Conservation (phyloP, 2,797 vertebrate genomes). For the Ambastaia sidthimunki region DNA sequence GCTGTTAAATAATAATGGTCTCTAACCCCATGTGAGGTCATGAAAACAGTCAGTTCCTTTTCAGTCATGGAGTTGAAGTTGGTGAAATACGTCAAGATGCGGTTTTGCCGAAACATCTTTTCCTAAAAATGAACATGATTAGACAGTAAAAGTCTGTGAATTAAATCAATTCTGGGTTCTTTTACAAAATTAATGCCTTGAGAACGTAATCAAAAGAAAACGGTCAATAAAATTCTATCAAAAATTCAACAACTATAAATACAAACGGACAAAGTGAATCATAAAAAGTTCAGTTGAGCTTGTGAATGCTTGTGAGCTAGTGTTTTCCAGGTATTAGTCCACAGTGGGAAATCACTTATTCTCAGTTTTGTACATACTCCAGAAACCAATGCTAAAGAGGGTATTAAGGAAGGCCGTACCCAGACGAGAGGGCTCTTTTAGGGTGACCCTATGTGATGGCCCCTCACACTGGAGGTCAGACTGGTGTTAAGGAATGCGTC, state of each 20-base stretch:
- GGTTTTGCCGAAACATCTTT: background rate
- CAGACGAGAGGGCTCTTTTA: background rate
- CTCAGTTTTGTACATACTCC: slow-evolving; percentile 40
- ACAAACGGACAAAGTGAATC: slow-evolving; percentile 25
- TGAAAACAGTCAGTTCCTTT: slow-evolving; percentile 55
- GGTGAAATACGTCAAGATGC: too few relatives aligned
- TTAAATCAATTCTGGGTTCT: slow-evolving; percentile 23
- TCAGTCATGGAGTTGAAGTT: slow-evolving; percentile 57
- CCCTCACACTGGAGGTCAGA: background rate
- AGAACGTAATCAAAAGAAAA: slow-evolving; percentile 15
- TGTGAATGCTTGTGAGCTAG: slow-evolving; percentile 30
- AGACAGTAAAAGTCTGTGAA: slow-evolving; percentile 44
- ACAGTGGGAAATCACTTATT: slow-evolving; percentile 23
- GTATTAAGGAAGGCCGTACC: slow-evolving; percentile 2
- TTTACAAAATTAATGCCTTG: slow-evolving; percentile 23
- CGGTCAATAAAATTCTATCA: slow-evolving; percentile 64
- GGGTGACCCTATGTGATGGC: background rate
- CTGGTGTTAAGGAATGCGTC: slow-evolving; percentile 40
- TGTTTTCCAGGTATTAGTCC: slow-evolving; percentile 43
- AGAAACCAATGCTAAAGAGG: slow-evolving; percentile 15
- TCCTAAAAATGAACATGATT: slow-evolving; percentile 21
- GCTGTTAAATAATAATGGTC: background rate
- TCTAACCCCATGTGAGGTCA: slow-evolving; percentile 11
- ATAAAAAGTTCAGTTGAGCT: slow-evolving; percentile 38
- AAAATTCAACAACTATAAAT: slow-evolving; percentile 57